A percentile compares a stretch with the other conserved stretches of the same genome.
Conservation (phyloP, 1,140 invertebrate genomes). For the Andrena cerasifolii region DNA sequence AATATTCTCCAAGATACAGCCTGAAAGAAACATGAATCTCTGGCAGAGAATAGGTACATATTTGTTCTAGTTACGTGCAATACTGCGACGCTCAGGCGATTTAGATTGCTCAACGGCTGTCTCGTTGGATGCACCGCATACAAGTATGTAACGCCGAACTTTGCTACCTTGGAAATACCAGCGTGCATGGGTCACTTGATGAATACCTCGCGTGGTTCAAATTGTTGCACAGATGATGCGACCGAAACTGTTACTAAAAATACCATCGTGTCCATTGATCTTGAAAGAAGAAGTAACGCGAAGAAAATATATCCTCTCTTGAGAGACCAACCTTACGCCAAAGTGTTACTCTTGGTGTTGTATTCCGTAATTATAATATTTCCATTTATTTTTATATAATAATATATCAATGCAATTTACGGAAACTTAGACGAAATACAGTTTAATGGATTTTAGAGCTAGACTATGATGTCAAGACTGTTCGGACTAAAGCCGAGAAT, state of each 20-base stretch:
- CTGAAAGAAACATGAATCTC: conserved; percentile 4
- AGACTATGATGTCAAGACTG: too few species aligned
- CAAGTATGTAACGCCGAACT: background rate
- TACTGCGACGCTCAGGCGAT: conserved; percentile 11
- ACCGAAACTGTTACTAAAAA: background rate
- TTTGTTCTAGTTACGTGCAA: conserved; percentile 1
- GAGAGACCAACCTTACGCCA: too few species aligned
- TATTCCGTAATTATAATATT: too few species aligned
- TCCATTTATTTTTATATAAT: too few species aligned
- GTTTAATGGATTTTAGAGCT: too few species aligned
- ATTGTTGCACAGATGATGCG: background rate
- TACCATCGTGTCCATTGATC: background rate
- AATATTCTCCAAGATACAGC: background rate
- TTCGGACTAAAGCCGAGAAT: too few species aligned
- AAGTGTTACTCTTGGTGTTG: too few species aligned
- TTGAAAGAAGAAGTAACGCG: too few species aligned
- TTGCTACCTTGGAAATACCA: conserved; percentile 15
- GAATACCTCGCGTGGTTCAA: conserved; percentile 10
- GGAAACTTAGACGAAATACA: too few species aligned
- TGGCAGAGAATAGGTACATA: too few species aligned
- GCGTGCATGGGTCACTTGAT: conserved; percentile 13
- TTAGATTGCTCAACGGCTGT: conserved; percentile 21
- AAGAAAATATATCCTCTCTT: too few species aligned
- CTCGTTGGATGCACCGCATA: conserved; percentile 1
- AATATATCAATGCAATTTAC: too few species aligned